Evolutionary conservation across 2,888 invertebrate genomes (phyloP).

Genomic region (Notocelia uddmanniana): DNA sequence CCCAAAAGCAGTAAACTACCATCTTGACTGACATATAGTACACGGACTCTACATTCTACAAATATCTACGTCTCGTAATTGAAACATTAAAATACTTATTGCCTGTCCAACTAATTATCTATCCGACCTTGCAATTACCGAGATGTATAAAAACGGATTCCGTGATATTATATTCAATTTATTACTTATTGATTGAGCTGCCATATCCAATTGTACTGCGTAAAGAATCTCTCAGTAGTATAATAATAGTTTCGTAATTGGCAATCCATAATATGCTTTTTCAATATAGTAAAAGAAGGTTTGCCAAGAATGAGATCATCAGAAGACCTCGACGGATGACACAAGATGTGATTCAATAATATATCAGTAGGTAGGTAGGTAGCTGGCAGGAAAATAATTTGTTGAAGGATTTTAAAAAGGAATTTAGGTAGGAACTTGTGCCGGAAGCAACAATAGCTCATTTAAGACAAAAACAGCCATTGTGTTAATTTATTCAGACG

Average conservation of each 20-base stretch:
- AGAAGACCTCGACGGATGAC: slow-evolving; percentile 71
- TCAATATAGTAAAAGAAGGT: slow-evolving; percentile 55
- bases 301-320: slow-evolving; percentile 74
- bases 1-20: too few species aligned
- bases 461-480: slow-evolving; percentile 1
- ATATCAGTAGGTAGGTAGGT: slow-evolving; percentile 50
- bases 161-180: slow-evolving; percentile 28
- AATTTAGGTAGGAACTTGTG: slow-evolving; percentile 7
- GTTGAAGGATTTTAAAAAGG: slow-evolving; percentile 39
- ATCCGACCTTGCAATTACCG: slow-evolving; percentile 18
- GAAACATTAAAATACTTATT: not conserved
- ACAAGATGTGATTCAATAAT: slow-evolving; percentile 72
- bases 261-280: slow-evolving; percentile 60
- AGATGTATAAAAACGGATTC: slow-evolving; percentile 17
- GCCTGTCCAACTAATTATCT: slow-evolving; percentile 5
- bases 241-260: slow-evolving; percentile 50
- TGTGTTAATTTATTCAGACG: slow-evolving; percentile 1
- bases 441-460: slow-evolving; percentile 12
- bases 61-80: not conserved
- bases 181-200: slow-evolving; percentile 27
- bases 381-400: slow-evolving; percentile 50
- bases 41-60: not conserved
- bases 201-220: slow-evolving; percentile 21
- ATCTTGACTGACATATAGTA: too few species aligned
- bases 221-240: slow-evolving; percentile 18